A percentile compares a stretch with the other conserved stretches of the same genome.
Evolutionary conservation across 2,113 vertebrate genomes (phyloP).

Genomic region (Gadus macrocephalus): DNA sequence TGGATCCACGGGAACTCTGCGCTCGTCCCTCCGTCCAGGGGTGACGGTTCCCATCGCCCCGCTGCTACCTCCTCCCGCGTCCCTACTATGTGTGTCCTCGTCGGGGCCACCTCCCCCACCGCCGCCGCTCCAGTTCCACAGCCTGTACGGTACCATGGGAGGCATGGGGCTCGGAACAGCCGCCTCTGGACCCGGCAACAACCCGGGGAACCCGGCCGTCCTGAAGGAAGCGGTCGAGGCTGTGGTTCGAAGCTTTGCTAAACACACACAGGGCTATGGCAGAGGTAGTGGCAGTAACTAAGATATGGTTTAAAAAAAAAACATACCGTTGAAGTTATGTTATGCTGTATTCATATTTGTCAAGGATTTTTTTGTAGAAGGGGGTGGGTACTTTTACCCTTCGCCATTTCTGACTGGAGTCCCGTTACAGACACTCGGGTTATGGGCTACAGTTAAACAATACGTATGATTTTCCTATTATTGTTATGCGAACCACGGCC

Average conservation of each 20-base stretch:
- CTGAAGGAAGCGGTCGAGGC: slow-evolving; percentile 93
- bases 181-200: slow-evolving; percentile 64
- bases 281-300: slow-evolving; percentile 74
- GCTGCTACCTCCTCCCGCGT: slow-evolving; percentile 58
- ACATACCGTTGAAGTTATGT: too few species aligned
- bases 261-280: slow-evolving; percentile 95
- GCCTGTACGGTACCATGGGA: slow-evolving; percentile 68
- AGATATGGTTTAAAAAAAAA: not conserved
- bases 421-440: too few species aligned
- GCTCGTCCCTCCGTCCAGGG: slow-evolving; percentile 71
- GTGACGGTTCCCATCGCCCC: slow-evolving; percentile 70
- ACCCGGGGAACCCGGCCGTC: slow-evolving; percentile 82
- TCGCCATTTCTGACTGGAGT: too few species aligned
- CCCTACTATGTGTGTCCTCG: slow-evolving; percentile 55
- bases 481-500: too few species aligned
- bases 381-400: too few species aligned
- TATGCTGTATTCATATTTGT: too few species aligned
- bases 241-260: slow-evolving; percentile 93
- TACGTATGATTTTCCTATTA: too few species aligned
- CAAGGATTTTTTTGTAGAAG: too few species aligned
- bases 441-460: too few species aligned
- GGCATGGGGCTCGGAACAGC: slow-evolving; percentile 67
- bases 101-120: slow-evolving; percentile 76
- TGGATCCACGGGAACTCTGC: slow-evolving; percentile 68
- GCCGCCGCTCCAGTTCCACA: slow-evolving; percentile 77